These are phyloP conservation scores for Sebastiscus albofasciatus DNA, from an alignment of 2,797 vertebrate species.

Conservation along the genomic window DNA sequence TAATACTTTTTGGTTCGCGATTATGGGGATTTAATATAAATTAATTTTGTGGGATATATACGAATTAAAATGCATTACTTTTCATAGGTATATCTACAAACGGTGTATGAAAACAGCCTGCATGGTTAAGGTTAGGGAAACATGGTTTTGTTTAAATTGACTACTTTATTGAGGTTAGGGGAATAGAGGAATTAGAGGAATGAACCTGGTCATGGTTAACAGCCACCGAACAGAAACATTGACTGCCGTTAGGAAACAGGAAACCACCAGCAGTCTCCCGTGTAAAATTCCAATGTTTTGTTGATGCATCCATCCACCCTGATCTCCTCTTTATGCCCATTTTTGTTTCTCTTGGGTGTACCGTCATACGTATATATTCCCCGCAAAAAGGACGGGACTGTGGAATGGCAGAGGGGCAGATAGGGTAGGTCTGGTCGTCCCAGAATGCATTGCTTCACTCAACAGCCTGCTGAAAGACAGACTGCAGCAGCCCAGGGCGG, in stretches of 20 bases:
- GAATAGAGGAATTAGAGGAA: background rate
- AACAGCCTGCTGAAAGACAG: constrained; percentile 41
- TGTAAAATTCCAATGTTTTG: background rate
- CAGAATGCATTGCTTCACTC: constrained; percentile 39
- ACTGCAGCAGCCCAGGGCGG: constrained; percentile 32
- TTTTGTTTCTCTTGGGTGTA: background rate
- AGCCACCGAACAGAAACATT: background rate
- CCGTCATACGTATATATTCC: background rate
- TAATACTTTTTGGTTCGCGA: too few species aligned
- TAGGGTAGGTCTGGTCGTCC: constrained; percentile 1
- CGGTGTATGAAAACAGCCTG: too few species aligned
- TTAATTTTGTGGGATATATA: too few species aligned
- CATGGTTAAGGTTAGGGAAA: background rate
- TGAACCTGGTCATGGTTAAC: background rate
- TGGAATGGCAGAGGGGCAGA: background rate
- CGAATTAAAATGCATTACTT: too few species aligned
- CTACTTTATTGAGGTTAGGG: background rate
- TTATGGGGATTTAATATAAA: too few species aligned
- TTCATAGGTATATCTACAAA: too few species aligned
- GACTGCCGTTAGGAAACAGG: background rate
- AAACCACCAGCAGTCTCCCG: background rate
- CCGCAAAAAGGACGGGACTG: background rate
- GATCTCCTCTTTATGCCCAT: background rate
- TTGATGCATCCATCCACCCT: background rate
- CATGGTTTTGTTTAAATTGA: background rate